phyloP scores from a whole-genome alignment of 2,888 invertebrate genomes.

The Pristionchus japonicus region DNA sequence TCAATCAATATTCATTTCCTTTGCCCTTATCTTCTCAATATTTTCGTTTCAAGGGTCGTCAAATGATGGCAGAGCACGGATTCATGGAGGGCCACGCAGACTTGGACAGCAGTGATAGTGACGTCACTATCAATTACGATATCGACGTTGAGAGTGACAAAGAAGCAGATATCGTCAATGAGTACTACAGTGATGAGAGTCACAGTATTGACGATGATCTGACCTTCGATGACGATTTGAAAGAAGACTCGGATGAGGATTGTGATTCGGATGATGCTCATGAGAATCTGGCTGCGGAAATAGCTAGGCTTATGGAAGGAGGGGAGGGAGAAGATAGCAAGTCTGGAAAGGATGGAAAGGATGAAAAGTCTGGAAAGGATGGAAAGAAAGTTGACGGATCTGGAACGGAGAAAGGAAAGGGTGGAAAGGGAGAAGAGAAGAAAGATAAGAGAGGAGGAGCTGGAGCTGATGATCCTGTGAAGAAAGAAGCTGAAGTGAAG shows the following conservation, averaged over 20 bases:
- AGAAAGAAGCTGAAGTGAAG: background rate
- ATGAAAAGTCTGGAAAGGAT: background rate
- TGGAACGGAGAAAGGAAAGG: background rate
- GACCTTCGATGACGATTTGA: background rate
- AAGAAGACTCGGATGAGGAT: background rate
- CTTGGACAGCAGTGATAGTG: background rate
- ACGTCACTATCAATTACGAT: no score
- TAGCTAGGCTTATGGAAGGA: no score
- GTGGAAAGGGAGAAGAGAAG: background rate
- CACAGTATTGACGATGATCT: background rate
- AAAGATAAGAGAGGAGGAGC: background rate
- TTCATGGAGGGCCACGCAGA: background rate
- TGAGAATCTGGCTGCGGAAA: background rate
- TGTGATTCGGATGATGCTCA: background rate
- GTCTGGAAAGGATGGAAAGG: background rate
- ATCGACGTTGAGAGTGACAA: no score
- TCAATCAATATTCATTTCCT: no score
- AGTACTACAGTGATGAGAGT: background rate
- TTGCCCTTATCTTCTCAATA: no score
- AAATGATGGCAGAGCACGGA: background rate
- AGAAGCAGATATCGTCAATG: no score
- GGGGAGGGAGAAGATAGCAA: no score
- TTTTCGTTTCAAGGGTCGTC: background rate
- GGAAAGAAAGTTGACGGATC: background rate
- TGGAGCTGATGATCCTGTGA: background rate